Evolutionary conservation across 2,113 vertebrate species (phyloP).

Genomic region (Nothobranchius furzeri): DNA sequence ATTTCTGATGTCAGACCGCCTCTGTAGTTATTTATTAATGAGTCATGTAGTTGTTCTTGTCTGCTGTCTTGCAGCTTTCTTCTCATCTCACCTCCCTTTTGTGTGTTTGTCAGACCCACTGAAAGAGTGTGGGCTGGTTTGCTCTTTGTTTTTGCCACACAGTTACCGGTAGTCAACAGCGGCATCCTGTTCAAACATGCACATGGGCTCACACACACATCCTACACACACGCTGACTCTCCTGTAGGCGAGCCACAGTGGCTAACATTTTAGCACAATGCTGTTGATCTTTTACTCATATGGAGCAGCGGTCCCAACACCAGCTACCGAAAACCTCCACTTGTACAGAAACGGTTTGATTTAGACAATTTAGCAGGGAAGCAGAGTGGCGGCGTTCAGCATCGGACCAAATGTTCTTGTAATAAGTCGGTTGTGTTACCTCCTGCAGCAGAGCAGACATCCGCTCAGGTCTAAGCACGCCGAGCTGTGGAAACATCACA

Average conservation of each 20-base stretch:
- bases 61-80: neutral
- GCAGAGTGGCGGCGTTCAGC: neutral
- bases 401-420: slow-evolving; percentile 2
- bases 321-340: too few species aligned
- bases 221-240: slow-evolving; percentile 54
- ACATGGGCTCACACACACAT: slow-evolving; percentile 40
- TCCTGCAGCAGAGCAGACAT: slow-evolving; percentile 4
- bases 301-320: too few species aligned
- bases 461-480: slow-evolving; percentile 28
- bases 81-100: slow-evolving; percentile 17
- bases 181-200: slow-evolving; percentile 56
- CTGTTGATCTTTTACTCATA: too few species aligned
- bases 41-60: neutral
- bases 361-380: too few species aligned
- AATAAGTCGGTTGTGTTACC: neutral
- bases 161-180: slow-evolving; percentile 56
- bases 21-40: neutral
- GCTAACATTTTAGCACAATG: too few species aligned
- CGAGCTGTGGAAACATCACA: neutral
- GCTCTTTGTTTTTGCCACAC: slow-evolving; percentile 21
- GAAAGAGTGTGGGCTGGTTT: slow-evolving; percentile 43
- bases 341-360: too few species aligned
- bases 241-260: slow-evolving; percentile 39
- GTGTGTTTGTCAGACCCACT: slow-evolving; percentile 31
- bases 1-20: slow-evolving; percentile 1